These are phyloP conservation scores for Epistrophe grossulariae DNA, from an alignment of 2,888 invertebrate genomes.

Conservation along the genomic window DNA sequence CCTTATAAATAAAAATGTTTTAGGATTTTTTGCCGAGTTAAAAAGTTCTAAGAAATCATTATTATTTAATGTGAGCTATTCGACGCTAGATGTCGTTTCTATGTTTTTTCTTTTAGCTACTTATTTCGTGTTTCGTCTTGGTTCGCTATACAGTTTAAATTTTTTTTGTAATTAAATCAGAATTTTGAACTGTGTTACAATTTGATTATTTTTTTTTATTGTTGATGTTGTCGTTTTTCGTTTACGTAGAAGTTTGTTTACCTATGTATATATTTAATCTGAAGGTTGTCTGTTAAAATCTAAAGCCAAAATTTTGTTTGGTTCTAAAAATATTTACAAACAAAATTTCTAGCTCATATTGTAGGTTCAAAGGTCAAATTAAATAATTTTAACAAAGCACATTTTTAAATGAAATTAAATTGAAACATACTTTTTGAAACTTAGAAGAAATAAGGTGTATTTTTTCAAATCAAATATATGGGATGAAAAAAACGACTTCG, in stretches of 20 bases:
- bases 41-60: background rate
- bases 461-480: no score
- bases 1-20: background rate
- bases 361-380: background rate
- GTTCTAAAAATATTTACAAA: background rate
- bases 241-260: constrained; percentile 6
- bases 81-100: constrained; percentile 2
- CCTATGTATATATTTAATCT: background rate
- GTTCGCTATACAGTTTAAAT: background rate
- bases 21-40: background rate
- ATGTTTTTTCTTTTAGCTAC: background rate
- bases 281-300: constrained; percentile 2
- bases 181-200: background rate
- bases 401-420: no score
- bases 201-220: background rate
- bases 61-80: background rate
- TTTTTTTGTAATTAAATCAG: background rate
- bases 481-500: no score
- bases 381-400: no score
- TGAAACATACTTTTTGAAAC: no score
- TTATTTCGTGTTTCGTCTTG: background rate
- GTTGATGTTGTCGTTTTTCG: background rate
- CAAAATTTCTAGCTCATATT: background rate
- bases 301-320: background rate
- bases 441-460: no score